Base-by-base conservation (phyloP, 2,797 vertebrate species). In the Pyrocephalus nanus region DNA sequence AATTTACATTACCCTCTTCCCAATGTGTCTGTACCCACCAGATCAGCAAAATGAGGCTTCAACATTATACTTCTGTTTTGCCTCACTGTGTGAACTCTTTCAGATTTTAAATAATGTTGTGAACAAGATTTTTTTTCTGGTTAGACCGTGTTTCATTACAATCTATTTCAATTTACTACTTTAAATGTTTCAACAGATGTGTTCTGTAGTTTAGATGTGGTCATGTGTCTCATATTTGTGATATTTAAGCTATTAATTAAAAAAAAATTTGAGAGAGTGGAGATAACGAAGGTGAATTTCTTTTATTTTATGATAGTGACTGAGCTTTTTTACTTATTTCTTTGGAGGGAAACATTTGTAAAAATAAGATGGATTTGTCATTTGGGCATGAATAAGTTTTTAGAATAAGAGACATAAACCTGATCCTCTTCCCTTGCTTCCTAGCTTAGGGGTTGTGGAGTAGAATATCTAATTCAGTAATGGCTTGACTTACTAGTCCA, bases 361-460 rank as follows among this genome's bases (percentile, higher is more conserved):
- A 30, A 54, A 80, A 40, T 5, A 53, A 30, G 15, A 40, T 26
- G 2, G 6, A 26, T n/a, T 76, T 85, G 13, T 79, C 6, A 26
- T 74, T 92, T 79, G 36, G 3, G 9, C 15, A 11, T 32, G 2
- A 18, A 3, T 58, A 27, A 34, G 7, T 30, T 47, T 45, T 43
- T 25, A 51, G 32, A 65, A 22, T 36, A 82, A 82, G 36, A 66
- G 54, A 27, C 11, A 3, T 8, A 48, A 43, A 15, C 10, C 7
- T 29, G 3, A 45, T 10, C 8, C 1, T 6, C 8, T 11, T 14
- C 4, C 2, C 8, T 5, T 10, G 5, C 11, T 25, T 12, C 3
- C 1, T 5, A 13, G 16, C 3, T 18, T n/a, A 23, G 3, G 23
- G 3, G 8, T n/a, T 38, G 70, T 91, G 22, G 8, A 61, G 10